Evolutionary conservation across 2,113 vertebrate genomes (phyloP), one percentile per base, ranked within the genome.

Genomic region (Halcyon malimbica): DNA sequence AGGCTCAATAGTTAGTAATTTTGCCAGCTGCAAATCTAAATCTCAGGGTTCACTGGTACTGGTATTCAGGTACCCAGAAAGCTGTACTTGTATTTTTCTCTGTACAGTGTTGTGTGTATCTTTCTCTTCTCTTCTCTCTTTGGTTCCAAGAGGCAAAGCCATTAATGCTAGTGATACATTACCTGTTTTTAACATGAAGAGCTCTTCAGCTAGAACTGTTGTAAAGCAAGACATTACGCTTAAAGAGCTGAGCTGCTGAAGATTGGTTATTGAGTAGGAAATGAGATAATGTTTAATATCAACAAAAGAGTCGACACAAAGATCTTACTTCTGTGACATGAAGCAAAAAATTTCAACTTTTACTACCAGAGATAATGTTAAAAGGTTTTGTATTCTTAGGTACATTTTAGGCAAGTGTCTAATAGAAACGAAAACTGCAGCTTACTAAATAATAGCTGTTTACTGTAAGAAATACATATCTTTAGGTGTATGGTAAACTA

Each of bases 151-250:
- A 10, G 50, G 8, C 0, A 16, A 78, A 83, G 13, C 25, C 42
- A 46, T 31, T 15, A 62, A 19, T 23, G 21, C 0, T 5, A 41
- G 37, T 3, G 0, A 20, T 71, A 1, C 1, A 0, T 59, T 20
- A n/a, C 19, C 16, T 56, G 16, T 5, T 93, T 79, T 68, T 67
- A 42, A 21, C 16, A 17, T 8, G 11, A 44, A 46, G 57, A 63
- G 39, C 39, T 89, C 63, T 64, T 88, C 42, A 35, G 26, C 5
- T 12, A 6, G 48, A 54, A 19, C 18, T 21, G n/a, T 2, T 39
- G 10, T 70, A 70, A 85, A 67, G 56, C 23, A 25, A 44, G 50
- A 12, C 11, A 3, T 69, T 14, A 5, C 1, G 6, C 42, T 54
- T n/a, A 18, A 33, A 51, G 3, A 75, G 26, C 35, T 74, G 59